A percentile compares a stretch with the other conserved stretches of the same genome.
These are phyloP conservation scores for Ophioninae sp. DNA, from an alignment of 2,888 invertebrate genomes.

Conservation along the genomic window DNA sequence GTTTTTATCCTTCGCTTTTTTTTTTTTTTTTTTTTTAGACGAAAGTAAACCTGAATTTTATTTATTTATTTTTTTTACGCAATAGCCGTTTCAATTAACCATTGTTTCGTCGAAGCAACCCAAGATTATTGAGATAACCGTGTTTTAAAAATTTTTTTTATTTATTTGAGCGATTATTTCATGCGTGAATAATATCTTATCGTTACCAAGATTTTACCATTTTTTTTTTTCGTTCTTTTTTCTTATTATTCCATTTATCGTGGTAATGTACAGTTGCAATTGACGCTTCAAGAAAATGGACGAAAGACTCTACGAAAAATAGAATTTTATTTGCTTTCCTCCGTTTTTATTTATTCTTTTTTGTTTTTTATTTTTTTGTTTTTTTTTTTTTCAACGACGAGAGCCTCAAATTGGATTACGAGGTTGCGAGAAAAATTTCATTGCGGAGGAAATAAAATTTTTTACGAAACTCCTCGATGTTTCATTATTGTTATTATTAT, in stretches of 20 bases:
- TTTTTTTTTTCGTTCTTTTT: too few relatives aligned
- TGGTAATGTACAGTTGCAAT: not conserved
- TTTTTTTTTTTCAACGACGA: constrained; percentile 10
- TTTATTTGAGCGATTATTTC: not conserved
- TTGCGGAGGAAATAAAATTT: too few relatives aligned
- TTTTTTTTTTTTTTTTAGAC: not conserved
- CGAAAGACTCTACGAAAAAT: not conserved
- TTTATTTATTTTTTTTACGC: too few relatives aligned
- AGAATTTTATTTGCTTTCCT: not conserved
- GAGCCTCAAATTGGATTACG: not conserved
- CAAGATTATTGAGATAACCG: not conserved
- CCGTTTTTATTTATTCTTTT: too few relatives aligned
- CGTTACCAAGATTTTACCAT: not conserved
- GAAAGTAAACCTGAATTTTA: not conserved
- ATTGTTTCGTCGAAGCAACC: not conserved
- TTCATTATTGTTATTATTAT: not conserved
- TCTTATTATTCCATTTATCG: not conserved
- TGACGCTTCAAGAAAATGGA: not conserved
- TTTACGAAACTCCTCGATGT: constrained; percentile 47
- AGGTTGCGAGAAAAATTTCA: constrained; percentile 14
- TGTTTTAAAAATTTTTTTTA: too few relatives aligned
- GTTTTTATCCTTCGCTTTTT: not conserved
- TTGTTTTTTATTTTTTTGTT: not conserved
- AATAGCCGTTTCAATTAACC: not conserved
- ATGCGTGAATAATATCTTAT: not conserved